Percentiles rank a stretch among this genome's conserved stretches.
Conservation (phyloP, 2,888 invertebrate genomes). For the Tetheella fluctuosa region DNA sequence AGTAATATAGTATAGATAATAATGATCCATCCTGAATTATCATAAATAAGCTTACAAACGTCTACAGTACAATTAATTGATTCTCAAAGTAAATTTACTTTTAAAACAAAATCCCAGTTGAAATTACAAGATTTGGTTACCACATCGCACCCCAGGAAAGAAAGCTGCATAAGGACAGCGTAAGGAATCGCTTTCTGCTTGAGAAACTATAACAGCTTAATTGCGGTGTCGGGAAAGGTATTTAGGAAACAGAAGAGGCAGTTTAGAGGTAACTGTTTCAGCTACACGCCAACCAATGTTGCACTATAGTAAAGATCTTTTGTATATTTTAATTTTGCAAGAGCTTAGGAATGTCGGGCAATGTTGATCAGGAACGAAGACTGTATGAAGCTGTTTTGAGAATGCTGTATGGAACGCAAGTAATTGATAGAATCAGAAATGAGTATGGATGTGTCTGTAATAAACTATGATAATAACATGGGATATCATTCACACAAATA, state of each 20-base stretch:
- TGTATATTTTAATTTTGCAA: background rate
- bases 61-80: background rate
- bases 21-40: too few relatives aligned
- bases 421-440: too few relatives aligned
- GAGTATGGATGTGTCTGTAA: too few relatives aligned
- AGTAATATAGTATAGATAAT: too few relatives aligned
- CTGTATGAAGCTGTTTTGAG: too few relatives aligned
- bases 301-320: background rate
- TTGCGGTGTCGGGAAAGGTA: constrained; percentile 32
- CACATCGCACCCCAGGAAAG: constrained; percentile 2
- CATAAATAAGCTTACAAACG: too few relatives aligned
- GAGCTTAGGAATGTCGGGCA: too few relatives aligned
- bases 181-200: constrained; percentile 4
- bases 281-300: constrained; percentile 15
- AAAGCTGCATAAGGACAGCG: constrained; percentile 2
- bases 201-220: constrained; percentile 24
- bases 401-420: too few relatives aligned
- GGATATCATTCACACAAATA: too few relatives aligned
- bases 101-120: background rate
- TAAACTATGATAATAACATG: too few relatives aligned
- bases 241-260: constrained; percentile 35
- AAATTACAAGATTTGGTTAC: background rate
- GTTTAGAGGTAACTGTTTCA: constrained; percentile 19
- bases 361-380: too few relatives aligned
- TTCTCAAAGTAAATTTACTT: background rate